Conservation (phyloP, 2,888 invertebrate genomes). For the Tachina fera region DNA sequence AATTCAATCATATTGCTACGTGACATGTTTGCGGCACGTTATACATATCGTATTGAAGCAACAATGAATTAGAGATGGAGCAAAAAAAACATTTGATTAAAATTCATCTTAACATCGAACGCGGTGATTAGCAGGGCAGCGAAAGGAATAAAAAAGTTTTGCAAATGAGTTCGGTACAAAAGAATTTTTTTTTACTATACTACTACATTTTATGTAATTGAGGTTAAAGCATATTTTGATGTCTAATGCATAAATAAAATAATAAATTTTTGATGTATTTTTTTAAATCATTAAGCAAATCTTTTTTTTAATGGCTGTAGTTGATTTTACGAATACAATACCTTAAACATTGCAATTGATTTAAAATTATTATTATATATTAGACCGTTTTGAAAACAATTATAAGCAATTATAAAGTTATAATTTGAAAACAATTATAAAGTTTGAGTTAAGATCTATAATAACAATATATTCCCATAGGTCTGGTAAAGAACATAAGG, state of each 20-base stretch:
- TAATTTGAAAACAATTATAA: no score
- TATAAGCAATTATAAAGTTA: no score
- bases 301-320: no score
- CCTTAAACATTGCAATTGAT: no score
- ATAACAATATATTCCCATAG: no score
- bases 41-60: slow-evolving; percentile 11
- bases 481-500: no score
- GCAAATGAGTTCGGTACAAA: slow-evolving; percentile 16
- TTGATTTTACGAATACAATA: no score
- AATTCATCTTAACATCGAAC: slow-evolving; percentile 34
- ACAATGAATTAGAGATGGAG: slow-evolving; percentile 36
- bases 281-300: no score
- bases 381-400: no score
- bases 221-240: slow-evolving; percentile 20
- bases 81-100: neutral
- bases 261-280: no score
- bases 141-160: slow-evolving; percentile 21
- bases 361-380: no score
- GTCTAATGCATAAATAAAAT: neutral
- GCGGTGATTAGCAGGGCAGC: slow-evolving; percentile 33
- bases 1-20: slow-evolving; percentile 68
- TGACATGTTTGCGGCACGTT: slow-evolving; percentile 60
- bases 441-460: no score
- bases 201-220: neutral
- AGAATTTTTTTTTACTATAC: neutral